phyloP scores from a whole-genome alignment of 2,888 invertebrate genomes.

The Schizaphis graminum region DNA sequence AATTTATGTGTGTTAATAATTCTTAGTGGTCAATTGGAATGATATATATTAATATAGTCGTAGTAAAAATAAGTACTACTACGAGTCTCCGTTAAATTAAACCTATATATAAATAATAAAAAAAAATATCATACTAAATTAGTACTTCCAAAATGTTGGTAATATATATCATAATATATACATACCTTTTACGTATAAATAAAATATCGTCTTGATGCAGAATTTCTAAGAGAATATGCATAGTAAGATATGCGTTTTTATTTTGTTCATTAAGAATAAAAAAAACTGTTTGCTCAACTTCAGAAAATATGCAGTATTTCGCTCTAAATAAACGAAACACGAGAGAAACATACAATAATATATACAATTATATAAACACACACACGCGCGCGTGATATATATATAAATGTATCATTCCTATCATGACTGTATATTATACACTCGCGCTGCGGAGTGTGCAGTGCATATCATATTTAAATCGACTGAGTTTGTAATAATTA shows the following conservation, averaged over 20 bases:
- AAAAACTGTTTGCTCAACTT: not conserved
- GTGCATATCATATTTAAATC: slow-evolving; percentile 10
- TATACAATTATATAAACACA: not conserved
- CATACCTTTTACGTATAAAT: not conserved
- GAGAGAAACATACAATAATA: not conserved
- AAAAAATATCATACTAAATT: not conserved
- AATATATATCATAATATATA: not conserved
- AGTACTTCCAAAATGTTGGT: not conserved
- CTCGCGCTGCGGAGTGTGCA: not conserved
- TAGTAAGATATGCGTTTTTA: not conserved
- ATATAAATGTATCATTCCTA: not conserved
- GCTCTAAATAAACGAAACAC: not conserved
- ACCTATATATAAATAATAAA: not conserved
- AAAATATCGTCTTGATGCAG: not conserved
- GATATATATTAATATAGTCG: not conserved
- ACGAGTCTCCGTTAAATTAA: not conserved
- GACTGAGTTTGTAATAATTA: slow-evolving; percentile 12
- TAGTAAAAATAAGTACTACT: not conserved
- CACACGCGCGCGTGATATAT: not conserved
- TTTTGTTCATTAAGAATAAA: not conserved
- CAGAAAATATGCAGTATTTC: not conserved
- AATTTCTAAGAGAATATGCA: not conserved
- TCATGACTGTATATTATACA: not conserved
- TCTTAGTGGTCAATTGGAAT: not conserved
- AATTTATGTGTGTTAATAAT: not conserved